These are phyloP conservation scores for Pyrrhosoma nymphula DNA, from an alignment of 2,888 invertebrate genomes.

Conservation along the genomic window DNA sequence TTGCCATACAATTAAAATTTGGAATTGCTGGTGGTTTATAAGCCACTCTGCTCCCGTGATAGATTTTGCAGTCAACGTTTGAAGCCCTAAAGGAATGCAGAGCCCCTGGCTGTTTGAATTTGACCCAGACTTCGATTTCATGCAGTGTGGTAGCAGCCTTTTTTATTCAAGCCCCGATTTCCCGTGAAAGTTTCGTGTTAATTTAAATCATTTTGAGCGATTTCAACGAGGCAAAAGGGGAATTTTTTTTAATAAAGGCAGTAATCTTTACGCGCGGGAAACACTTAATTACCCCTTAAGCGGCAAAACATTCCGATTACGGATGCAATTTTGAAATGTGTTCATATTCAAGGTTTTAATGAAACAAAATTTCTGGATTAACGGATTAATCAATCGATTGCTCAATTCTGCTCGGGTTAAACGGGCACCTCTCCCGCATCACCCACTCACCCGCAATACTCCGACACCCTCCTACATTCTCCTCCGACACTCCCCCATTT, in stretches of 20 bases:
- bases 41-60: background rate
- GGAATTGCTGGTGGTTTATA: background rate
- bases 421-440: background rate
- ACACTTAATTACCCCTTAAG: background rate
- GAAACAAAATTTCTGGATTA: background rate
- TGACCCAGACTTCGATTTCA: too few relatives aligned
- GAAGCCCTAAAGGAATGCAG: background rate
- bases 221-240: background rate
- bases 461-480: background rate
- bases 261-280: too few relatives aligned
- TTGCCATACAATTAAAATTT: background rate
- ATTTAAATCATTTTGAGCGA: background rate
- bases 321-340: constrained; percentile 1
- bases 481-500: background rate
- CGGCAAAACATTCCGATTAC: background rate
- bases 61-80: background rate
- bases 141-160: too few relatives aligned
- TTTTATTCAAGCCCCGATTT: background rate
- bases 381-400: background rate
- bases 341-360: background rate
- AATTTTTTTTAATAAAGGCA: too few relatives aligned
- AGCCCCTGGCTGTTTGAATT: background rate
- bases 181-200: background rate
- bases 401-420: background rate
- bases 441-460: background rate